A percentile compares a stretch with the other conserved stretches of the same genome.
phyloP scores from a whole-genome alignment of 1,140 invertebrate species.

The Pararge aegeria region DNA sequence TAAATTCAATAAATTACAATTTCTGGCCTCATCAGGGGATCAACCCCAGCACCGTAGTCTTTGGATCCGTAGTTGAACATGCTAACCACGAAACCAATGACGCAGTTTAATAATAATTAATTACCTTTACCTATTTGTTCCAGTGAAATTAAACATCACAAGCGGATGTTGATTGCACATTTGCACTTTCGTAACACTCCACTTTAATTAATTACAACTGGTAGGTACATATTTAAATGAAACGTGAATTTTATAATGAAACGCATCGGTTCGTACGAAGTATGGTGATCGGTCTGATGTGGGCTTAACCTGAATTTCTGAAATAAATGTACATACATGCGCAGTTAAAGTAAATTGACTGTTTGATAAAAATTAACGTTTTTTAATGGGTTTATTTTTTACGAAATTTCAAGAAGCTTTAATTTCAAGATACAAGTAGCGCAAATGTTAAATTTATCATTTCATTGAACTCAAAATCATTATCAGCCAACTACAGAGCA shows the following conservation, averaged over 20 bases:
- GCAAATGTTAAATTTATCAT: no score
- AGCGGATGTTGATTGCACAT: background rate
- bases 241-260: slow-evolving; percentile 9
- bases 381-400: no score
- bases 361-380: no score
- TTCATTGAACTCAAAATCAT: no score
- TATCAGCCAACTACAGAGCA: no score
- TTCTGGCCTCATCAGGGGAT: no score
- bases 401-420: no score
- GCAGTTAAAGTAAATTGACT: background rate
- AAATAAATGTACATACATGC: background rate
- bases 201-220: slow-evolving; percentile 7
- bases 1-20: no score
- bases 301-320: slow-evolving; percentile 10
- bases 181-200: background rate
- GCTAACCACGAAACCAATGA: no score
- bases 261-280: background rate
- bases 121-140: background rate
- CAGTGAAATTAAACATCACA: background rate
- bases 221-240: slow-evolving; percentile 4
- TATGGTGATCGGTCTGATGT: background rate
- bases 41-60: no score
- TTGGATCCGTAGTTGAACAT: no score
- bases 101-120: background rate
- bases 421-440: no score